Evolutionary conservation across 2,888 invertebrate species (phyloP).

Genomic region (Folsomia candida): DNA sequence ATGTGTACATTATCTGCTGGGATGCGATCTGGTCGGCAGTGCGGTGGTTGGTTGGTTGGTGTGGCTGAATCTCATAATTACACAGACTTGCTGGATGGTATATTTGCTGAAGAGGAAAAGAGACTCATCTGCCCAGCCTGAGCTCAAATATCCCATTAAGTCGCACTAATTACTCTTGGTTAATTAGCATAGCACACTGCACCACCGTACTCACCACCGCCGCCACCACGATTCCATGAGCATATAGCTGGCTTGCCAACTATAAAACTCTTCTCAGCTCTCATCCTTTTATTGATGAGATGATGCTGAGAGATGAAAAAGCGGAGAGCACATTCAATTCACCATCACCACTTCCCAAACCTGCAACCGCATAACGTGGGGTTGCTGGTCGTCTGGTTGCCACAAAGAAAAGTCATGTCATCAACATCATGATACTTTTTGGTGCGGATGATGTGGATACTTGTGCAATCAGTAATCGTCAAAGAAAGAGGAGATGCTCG

Average conservation of each 20-base stretch:
- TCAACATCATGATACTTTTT: neutral
- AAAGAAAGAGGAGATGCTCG: neutral
- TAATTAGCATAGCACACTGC: conserved; percentile 50
- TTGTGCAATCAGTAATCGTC: neutral
- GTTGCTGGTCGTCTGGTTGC: no score
- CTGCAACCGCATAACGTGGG: no score
- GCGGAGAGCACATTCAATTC: no score
- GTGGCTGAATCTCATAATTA: conserved; percentile 23
- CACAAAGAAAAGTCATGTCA: neutral
- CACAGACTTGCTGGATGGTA: conserved; percentile 23
- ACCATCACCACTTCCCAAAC: no score
- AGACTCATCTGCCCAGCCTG: conserved; percentile 48
- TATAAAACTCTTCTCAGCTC: neutral
- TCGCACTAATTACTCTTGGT: conserved; percentile 52
- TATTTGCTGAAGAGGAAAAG: conserved; percentile 29
- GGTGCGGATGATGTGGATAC: no score
- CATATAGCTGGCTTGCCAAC: neutral
- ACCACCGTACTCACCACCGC: neutral
- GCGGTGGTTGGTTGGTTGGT: conserved; percentile 4
- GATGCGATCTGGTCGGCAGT: neutral
- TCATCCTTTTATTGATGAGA: neutral
- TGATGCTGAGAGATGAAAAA: neutral
- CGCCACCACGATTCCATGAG: neutral
- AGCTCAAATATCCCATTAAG: conserved; percentile 52
- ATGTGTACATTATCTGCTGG: no score